Conservation (phyloP, 2,888 invertebrate species). For the Aspidiotus rigidus region DNA sequence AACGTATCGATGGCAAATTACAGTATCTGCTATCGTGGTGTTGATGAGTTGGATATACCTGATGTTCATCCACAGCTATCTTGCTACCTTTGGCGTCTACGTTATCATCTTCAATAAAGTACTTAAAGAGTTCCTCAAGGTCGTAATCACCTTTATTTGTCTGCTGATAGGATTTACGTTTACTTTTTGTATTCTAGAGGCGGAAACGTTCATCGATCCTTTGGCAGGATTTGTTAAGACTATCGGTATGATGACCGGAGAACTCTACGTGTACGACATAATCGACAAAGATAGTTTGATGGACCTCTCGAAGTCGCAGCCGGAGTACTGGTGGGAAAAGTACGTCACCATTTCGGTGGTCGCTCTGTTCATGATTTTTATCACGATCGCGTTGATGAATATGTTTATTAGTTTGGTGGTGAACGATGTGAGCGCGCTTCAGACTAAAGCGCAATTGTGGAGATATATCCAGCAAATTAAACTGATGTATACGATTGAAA, state of each 20-base stretch:
- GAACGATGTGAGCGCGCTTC: constrained; percentile 74
- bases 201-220: constrained; percentile 70
- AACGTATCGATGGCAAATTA: too few species aligned
- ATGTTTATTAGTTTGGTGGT: constrained; percentile 76
- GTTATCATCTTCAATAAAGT: constrained; percentile 85
- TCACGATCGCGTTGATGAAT: constrained; percentile 78
- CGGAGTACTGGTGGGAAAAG: constrained; percentile 46
- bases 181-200: constrained; percentile 75
- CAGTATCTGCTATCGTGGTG: constrained; percentile 48
- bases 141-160: constrained; percentile 74
- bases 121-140: constrained; percentile 74
- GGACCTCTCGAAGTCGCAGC: constrained; percentile 70
- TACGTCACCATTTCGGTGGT: constrained; percentile 71
- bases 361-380: constrained; percentile 74
- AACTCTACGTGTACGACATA: constrained; percentile 63
- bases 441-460: constrained; percentile 74
- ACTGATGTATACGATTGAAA: constrained; percentile 51
- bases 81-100: constrained; percentile 79
- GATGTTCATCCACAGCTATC: constrained; percentile 79
- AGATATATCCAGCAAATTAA: constrained; percentile 76
- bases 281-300: constrained; percentile 43
- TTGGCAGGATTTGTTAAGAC: constrained; percentile 76
- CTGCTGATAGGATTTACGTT: constrained; percentile 76
- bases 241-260: constrained; percentile 82
- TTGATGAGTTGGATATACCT: constrained; percentile 78